Evolutionary conservation across 2,113 vertebrate species (phyloP).

Genomic region (Empidonax traillii): DNA sequence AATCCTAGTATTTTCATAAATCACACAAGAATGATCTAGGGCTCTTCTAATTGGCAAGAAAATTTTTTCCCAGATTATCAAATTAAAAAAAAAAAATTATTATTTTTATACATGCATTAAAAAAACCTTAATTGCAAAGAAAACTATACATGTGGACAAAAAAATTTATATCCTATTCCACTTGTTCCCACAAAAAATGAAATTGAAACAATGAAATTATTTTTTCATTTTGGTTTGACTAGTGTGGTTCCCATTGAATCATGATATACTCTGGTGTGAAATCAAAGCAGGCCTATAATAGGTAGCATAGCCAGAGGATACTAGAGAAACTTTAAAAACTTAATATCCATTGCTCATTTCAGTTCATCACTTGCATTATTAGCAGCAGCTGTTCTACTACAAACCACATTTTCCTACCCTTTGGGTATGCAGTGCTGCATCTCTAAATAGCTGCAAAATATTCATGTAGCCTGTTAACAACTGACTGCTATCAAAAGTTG

Average conservation of each 20-base stretch:
- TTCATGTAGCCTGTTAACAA: background rate
- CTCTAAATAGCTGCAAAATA: background rate
- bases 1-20: background rate
- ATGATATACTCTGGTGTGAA: background rate
- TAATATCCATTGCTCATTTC: slow-evolving; percentile 33
- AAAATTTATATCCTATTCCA: background rate
- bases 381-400: slow-evolving; percentile 24
- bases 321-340: background rate
- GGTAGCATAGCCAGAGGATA: slow-evolving; percentile 18
- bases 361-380: slow-evolving; percentile 34
- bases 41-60: background rate
- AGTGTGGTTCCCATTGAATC: background rate
- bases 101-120: background rate
- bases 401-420: slow-evolving; percentile 26
- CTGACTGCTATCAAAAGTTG: background rate
- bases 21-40: background rate
- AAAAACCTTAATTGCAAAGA: background rate
- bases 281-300: slow-evolving; percentile 20
- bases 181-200: background rate
- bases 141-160: background rate
- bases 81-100: background rate
- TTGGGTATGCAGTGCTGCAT: background rate
- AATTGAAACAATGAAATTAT: background rate
- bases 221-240: background rate
- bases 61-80: background rate